Conservation (phyloP, 2,888 invertebrate genomes). For the Parelbella ahira region DNA sequence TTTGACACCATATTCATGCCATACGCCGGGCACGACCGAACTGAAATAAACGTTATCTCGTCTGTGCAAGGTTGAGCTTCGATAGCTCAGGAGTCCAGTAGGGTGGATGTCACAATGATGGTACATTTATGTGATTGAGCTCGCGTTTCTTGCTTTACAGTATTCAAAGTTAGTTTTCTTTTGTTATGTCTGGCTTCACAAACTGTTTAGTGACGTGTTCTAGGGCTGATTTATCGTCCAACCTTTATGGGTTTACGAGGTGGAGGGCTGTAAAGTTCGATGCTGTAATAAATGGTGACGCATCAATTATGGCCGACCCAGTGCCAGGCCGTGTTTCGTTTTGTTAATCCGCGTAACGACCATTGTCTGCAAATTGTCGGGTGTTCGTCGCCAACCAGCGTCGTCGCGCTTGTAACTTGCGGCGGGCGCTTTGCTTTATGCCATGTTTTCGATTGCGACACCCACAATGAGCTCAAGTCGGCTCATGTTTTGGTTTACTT, state of each 20-base stretch:
- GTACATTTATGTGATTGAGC: conserved; percentile 57
- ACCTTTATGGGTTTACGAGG: conserved; percentile 38
- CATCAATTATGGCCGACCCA: conserved; percentile 49
- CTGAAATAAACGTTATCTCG: conserved; percentile 43
- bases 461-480: too few relatives aligned
- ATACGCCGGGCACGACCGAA: conserved; percentile 32
- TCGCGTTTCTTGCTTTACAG: conserved; percentile 45
- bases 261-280: conserved; percentile 41
- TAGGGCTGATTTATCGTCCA: conserved; percentile 51
- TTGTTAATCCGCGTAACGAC: conserved; percentile 31
- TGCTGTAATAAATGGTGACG: conserved; percentile 46
- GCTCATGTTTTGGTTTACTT: too few relatives aligned
- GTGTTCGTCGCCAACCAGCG: conserved; percentile 26
- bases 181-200: conserved; percentile 55
- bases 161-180: conserved; percentile 54
- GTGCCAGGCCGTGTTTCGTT: conserved; percentile 32
- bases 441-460: too few relatives aligned
- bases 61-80: conserved; percentile 27
- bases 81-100: conserved; percentile 1
- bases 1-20: conserved; percentile 58
- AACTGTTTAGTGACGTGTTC: conserved; percentile 44
- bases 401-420: background rate
- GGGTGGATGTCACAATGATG: conserved; percentile 45
- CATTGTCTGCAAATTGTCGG: conserved; percentile 28
- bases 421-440: too few relatives aligned